Percentiles rank a stretch among this genome's conserved stretches.
Conservation (phyloP, 2,113 vertebrate genomes). For the Raja brachyura region DNA sequence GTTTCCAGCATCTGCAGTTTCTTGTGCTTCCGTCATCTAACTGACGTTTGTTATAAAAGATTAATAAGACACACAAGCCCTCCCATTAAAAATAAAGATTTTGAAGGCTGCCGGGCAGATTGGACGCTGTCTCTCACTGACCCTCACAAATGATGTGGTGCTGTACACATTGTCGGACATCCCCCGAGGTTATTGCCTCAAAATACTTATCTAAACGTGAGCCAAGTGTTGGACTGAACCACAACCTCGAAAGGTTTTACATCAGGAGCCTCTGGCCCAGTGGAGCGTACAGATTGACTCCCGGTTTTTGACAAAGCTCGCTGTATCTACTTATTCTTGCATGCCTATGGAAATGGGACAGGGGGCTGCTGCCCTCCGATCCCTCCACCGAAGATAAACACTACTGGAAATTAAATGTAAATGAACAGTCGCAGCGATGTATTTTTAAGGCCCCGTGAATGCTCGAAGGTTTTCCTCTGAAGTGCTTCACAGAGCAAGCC, state of each 20-base stretch:
- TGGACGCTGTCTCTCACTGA: neutral
- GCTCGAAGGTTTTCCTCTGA: constrained; percentile 17
- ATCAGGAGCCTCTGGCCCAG: neutral
- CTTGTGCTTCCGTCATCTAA: no score
- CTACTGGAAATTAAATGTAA: constrained; percentile 5
- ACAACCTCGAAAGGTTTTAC: neutral
- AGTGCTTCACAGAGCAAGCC: neutral
- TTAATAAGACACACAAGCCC: no score
- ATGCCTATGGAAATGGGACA: neutral
- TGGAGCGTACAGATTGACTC: neutral
- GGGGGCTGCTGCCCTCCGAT: neutral
- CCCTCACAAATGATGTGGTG: neutral
- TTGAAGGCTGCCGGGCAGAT: neutral
- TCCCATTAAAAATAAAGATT: neutral
- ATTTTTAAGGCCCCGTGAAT: constrained; percentile 10
- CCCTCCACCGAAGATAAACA: neutral
- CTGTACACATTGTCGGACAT: neutral
- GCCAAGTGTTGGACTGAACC: neutral
- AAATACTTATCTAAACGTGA: no score
- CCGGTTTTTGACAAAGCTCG: neutral
- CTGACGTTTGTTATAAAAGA: no score
- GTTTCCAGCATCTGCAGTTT: no score
- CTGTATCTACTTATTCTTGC: neutral
- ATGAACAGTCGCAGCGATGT: neutral
- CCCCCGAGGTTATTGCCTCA: neutral